Base-by-base conservation (phyloP, 2,888 invertebrate genomes). In the Plagodis dolabraria region DNA sequence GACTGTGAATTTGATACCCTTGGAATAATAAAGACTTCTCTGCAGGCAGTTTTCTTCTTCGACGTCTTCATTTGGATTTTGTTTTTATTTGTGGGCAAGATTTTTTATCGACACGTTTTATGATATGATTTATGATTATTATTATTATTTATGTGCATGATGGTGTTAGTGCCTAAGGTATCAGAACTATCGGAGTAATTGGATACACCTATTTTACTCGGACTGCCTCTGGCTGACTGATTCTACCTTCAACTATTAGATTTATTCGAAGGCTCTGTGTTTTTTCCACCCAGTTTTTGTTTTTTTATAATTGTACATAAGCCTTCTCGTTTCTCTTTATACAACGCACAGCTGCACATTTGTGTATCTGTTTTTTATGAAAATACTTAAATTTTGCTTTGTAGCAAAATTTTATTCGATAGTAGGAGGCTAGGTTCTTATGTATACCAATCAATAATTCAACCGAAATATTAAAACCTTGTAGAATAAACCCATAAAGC, bases 161-260 rank as follows among this genome's bases (percentile, higher is more conserved):
- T 76, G 75, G 79, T 77, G 79, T 77, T 77, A 76, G 75, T 79
- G 77, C 75, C 42, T 5, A 42, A 5, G 78, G 79, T 83, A 79
- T 58, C 50, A 40, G 52, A 75, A 78, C 83, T 82, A 83, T 86
- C 82, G 75, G 74, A 82, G 22, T 90, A 89, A 90, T 89, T 89
- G 89, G 89, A 88, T 88, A 87, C 86, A 87, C 86, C 87, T 22
- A 22, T 22, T 22, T 22, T 88, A 86, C 82, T 83, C 82, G 77
- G 81, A 79, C 76, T 72, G 87, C 89, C 87, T 79, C 82, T 77
- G 87, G 87, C 77, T 56, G 42, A 42, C 56, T 55, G 11, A 51
- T 42, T n/a, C 47, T 33, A 40, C 43, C 36, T 42, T 36, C 50
- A 51, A 8, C 35, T 22, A 33, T 35, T 11, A 51, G 49, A 60